These are phyloP conservation scores for Sarcophaga carnaria DNA, from an alignment of 2,888 invertebrate species.

Conservation along the genomic window DNA sequence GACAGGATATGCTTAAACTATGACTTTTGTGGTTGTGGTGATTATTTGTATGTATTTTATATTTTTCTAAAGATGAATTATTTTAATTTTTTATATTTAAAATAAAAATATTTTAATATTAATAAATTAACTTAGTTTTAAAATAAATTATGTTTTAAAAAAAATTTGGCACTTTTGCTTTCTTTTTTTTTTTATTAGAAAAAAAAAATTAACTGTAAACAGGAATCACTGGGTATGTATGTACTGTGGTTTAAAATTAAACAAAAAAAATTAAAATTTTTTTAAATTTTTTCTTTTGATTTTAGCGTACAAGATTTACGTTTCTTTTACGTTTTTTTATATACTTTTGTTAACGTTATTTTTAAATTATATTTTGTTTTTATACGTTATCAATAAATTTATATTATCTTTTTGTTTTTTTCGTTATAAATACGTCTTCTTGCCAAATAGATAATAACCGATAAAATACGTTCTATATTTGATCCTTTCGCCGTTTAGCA, in stretches of 20 bases:
- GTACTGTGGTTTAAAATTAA: background rate
- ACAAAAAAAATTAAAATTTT: background rate
- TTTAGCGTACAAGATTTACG: constrained; percentile 5
- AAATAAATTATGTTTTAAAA: constrained; percentile 47
- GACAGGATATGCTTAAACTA: constrained; percentile 54
- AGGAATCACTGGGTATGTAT: constrained; percentile 57
- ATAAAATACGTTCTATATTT: constrained; percentile 79
- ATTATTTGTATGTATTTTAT: constrained; percentile 1
- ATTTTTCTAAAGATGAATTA: background rate
- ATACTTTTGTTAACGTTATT: background rate
- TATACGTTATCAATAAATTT: constrained; percentile 2
- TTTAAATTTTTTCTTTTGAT: background rate
- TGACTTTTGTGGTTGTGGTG: constrained; percentile 45
- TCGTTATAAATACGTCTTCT: constrained; percentile 73
- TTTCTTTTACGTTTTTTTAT: background rate
- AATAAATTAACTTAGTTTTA: constrained; percentile 44
- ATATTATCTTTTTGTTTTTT: constrained; percentile 32
- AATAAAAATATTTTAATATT: background rate
- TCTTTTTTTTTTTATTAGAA: background rate
- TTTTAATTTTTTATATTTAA: constrained; percentile 32
- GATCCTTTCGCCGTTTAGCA: constrained; percentile 80
- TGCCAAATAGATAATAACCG: constrained; percentile 81
- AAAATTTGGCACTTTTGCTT: constrained; percentile 68
- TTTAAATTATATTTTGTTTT: constrained; percentile 16
- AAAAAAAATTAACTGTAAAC: constrained; percentile 33